These are phyloP conservation scores for Icerya purchasi DNA, from an alignment of 2,888 invertebrate species.

Conservation along the genomic window DNA sequence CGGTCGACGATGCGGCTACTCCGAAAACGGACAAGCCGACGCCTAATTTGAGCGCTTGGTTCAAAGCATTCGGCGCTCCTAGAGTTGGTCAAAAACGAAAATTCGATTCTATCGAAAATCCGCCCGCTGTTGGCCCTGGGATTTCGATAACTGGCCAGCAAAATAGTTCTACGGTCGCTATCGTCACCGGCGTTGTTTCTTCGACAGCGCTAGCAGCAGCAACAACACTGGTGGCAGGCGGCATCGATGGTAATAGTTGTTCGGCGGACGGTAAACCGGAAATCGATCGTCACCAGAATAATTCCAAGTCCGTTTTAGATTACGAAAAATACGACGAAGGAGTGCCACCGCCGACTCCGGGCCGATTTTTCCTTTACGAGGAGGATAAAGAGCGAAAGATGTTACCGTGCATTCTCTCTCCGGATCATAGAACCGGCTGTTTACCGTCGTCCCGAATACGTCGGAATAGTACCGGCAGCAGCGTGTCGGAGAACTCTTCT, in stretches of 20 bases:
- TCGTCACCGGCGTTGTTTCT: background rate
- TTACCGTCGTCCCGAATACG: constrained; percentile 29
- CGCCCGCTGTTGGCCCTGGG: too few relatives aligned
- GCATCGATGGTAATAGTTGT: constrained; percentile 5
- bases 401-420: constrained; percentile 20
- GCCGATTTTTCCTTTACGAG: constrained; percentile 12
- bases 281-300: background rate
- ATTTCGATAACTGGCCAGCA: constrained; percentile 4
- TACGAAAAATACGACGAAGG: constrained; percentile 12
- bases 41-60: constrained; percentile 76
- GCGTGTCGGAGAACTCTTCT: constrained; percentile 53
- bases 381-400: constrained; percentile 18
- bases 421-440: constrained; percentile 20
- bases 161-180: background rate
- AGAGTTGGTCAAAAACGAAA: constrained; percentile 40
- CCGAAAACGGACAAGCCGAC: constrained; percentile 35
- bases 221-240: background rate
- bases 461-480: constrained; percentile 56
- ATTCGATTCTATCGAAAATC: constrained; percentile 19
- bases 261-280: constrained; percentile 4
- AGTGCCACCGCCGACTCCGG: constrained; percentile 13
- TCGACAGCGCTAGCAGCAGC: background rate
- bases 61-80: constrained; percentile 74
- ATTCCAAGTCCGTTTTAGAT: background rate
- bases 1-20: constrained; percentile 5